These are phyloP conservation scores for Dicrostonyx torquatus DNA, from an alignment of 2,797 vertebrate genomes.

Conservation along the genomic window DNA sequence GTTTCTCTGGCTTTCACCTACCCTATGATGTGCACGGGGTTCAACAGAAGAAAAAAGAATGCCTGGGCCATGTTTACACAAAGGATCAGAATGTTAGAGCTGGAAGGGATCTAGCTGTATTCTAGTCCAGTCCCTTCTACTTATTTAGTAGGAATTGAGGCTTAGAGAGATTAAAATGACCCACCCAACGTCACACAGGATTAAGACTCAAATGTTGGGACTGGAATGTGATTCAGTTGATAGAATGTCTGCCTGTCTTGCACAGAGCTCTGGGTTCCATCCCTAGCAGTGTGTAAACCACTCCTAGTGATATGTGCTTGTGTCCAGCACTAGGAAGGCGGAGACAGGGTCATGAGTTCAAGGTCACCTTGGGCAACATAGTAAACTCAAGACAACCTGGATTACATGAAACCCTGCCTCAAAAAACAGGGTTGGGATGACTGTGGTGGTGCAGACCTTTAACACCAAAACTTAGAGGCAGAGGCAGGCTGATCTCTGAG, in stretches of 20 bases:
- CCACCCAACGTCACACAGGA: not conserved
- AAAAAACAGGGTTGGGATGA: too few species aligned
- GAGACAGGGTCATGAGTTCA: not conserved
- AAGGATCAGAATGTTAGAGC: not conserved
- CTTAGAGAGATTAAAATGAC: not conserved
- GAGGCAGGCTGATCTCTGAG: not conserved
- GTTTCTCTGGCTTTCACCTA: conserved; percentile 33
- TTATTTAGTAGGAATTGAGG: not conserved
- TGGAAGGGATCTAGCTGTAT: not conserved
- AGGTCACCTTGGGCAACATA: not conserved
- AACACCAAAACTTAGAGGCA: not conserved
- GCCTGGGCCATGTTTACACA: not conserved
- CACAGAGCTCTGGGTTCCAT: too few species aligned
- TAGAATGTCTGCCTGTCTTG: not conserved
- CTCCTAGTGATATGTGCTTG: not conserved
- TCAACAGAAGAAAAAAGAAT: conserved; percentile 6
- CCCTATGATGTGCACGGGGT: not conserved
- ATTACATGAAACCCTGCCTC: not conserved
- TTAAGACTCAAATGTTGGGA: not conserved
- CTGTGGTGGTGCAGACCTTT: not conserved
- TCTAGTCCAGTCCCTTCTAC: not conserved
- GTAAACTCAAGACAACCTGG: not conserved
- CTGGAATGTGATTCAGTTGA: not conserved
- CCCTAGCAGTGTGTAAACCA: not conserved
- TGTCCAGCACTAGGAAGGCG: not conserved